phyloP scores from a whole-genome alignment of 2,113 vertebrate genomes.

The Spea multiplicata region DNA sequence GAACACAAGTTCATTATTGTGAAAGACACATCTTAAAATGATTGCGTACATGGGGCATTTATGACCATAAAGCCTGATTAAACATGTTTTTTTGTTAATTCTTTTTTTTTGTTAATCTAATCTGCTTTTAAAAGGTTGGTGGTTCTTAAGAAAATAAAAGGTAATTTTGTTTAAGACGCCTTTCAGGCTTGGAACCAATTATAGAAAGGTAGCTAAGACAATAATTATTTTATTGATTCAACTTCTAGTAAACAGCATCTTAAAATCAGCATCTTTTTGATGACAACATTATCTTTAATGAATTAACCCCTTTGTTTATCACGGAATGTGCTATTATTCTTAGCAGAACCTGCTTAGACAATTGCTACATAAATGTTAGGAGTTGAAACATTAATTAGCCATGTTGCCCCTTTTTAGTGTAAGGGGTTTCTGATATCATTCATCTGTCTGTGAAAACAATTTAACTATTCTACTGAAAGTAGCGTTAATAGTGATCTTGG shows the following conservation, averaged over 20 bases:
- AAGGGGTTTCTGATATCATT: no score
- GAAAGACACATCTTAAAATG: neutral
- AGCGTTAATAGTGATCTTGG: no score
- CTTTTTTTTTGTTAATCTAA: constrained; percentile 27
- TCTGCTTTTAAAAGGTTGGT: constrained; percentile 28
- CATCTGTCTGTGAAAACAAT: no score
- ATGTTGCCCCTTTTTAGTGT: no score
- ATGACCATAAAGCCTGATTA: constrained; percentile 2
- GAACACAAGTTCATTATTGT: neutral
- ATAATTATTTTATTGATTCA: constrained; percentile 36
- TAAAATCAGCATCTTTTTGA: neutral
- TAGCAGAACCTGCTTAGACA: neutral
- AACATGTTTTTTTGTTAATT: constrained; percentile 5
- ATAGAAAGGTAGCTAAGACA: constrained; percentile 20
- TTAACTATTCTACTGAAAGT: no score
- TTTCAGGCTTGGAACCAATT: constrained; percentile 18
- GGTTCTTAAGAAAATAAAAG: constrained; percentile 32
- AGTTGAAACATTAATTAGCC: no score
- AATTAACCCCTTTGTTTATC: constrained; percentile 17
- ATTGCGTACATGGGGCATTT: constrained; percentile 32
- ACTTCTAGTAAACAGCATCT: constrained; percentile 4
- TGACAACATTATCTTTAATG: constrained; percentile 4
- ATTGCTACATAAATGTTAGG: no score
- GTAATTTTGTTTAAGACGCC: constrained; percentile 31
- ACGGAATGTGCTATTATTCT: neutral